These are phyloP conservation scores for Dastarcus helophoroides DNA, from an alignment of 2,888 invertebrate species.

Conservation along the genomic window DNA sequence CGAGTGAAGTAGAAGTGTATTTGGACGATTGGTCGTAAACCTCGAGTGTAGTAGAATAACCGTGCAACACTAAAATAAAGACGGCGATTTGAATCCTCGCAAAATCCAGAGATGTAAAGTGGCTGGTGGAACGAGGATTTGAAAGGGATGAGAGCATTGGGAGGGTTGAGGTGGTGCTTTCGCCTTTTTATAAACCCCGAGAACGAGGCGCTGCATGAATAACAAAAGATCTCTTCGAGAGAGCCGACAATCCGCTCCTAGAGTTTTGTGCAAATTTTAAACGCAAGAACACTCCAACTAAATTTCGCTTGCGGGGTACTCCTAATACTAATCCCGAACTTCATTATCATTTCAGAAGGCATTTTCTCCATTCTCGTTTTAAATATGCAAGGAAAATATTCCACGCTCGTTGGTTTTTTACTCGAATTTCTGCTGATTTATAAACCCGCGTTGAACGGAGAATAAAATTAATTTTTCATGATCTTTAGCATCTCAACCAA, in stretches of 20 bases:
- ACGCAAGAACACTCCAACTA: slow-evolving; percentile 19
- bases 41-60: too few species aligned
- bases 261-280: slow-evolving; percentile 28
- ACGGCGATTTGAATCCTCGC: too few species aligned
- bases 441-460: too few species aligned
- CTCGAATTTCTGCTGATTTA: too few species aligned
- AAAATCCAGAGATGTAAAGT: slow-evolving; percentile 1
- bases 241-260: slow-evolving; percentile 26
- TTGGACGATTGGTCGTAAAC: too few species aligned
- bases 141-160: slow-evolving; percentile 1
- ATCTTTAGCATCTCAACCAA: too few species aligned
- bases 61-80: too few species aligned
- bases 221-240: slow-evolving; percentile 29
- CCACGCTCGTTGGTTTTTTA: too few species aligned
- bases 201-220: slow-evolving; percentile 32
- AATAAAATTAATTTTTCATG: too few species aligned
- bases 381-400: slow-evolving; percentile 15
- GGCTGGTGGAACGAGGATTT: background rate
- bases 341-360: slow-evolving; percentile 21
- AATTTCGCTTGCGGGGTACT: slow-evolving; percentile 18
- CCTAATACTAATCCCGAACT: slow-evolving; percentile 21
- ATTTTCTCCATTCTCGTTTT: slow-evolving; percentile 13
- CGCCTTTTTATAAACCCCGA: slow-evolving; percentile 28
- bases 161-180: slow-evolving; percentile 15
- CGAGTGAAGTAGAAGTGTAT: too few species aligned